A percentile compares a stretch with the other conserved stretches of the same genome.
These are phyloP conservation scores for Melieria omissa DNA, from an alignment of 2,888 invertebrate genomes.

Conservation along the genomic window DNA sequence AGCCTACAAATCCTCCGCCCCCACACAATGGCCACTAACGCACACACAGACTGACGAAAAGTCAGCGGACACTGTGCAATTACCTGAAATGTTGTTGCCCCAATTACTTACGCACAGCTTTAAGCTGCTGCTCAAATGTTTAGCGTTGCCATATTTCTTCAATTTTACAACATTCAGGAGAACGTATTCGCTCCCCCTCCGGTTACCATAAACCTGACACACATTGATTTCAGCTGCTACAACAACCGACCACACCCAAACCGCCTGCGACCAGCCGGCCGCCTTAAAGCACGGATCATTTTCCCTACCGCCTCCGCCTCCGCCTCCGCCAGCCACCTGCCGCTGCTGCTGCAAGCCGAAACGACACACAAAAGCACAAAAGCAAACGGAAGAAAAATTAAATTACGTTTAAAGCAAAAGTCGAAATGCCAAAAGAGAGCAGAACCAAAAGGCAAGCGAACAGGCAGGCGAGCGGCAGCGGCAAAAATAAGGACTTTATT, in stretches of 20 bases:
- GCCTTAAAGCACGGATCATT: not conserved
- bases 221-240: too few species aligned
- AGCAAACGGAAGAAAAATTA: slow-evolving; percentile 58
- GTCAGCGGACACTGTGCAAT: too few species aligned
- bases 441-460: slow-evolving; percentile 19
- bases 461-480: slow-evolving; percentile 8
- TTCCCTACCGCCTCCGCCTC: not conserved
- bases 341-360: not conserved
- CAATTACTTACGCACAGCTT: too few species aligned
- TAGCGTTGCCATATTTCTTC: slow-evolving; percentile 32
- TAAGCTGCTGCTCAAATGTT: not conserved
- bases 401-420: slow-evolving; percentile 56
- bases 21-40: too few species aligned
- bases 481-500: slow-evolving; percentile 32
- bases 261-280: not conserved
- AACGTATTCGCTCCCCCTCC: not conserved
- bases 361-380: slow-evolving; percentile 43
- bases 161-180: slow-evolving; percentile 20
- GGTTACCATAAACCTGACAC: too few species aligned
- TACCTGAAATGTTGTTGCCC: too few species aligned
- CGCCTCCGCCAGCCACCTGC: too few species aligned
- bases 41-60: too few species aligned
- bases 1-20: too few species aligned
- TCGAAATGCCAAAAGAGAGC: slow-evolving; percentile 41
- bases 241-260: not conserved